Percentiles rank a stretch among this genome's conserved stretches.
These are phyloP conservation scores for Drosophila flavopinicola DNA, from an alignment of 2,888 invertebrate species.

Conservation along the genomic window DNA sequence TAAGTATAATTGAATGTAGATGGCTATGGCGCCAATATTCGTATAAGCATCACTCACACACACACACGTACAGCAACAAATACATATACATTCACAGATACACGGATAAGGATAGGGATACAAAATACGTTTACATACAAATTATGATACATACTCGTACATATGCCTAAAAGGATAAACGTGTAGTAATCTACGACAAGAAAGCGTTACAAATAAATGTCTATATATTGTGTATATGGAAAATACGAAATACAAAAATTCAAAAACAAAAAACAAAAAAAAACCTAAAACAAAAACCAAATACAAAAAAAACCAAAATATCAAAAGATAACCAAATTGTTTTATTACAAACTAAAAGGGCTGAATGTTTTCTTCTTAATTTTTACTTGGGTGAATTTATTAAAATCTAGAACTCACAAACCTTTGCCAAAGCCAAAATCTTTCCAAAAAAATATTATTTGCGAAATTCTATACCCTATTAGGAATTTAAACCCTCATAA, in stretches of 20 bases:
- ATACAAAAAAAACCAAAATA: conserved; percentile 28
- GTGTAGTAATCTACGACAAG: conserved; percentile 70
- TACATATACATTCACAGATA: conserved; percentile 13
- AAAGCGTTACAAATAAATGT: conserved; percentile 69
- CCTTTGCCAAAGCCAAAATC: too few relatives aligned
- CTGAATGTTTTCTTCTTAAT: too few relatives aligned
- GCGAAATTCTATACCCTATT: too few relatives aligned
- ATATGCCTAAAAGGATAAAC: conserved; percentile 75
- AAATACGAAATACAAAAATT: conserved; percentile 46
- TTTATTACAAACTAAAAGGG: neutral
- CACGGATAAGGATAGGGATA: conserved; percentile 26
- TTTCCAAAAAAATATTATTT: too few relatives aligned
- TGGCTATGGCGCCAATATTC: conserved; percentile 38
- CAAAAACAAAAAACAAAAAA: conserved; percentile 34
- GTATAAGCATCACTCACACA: conserved; percentile 52
- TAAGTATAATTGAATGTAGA: conserved; percentile 62
- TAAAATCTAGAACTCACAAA: too few relatives aligned
- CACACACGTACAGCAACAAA: conserved; percentile 24
- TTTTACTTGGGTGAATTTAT: too few relatives aligned
- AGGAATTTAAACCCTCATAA: too few relatives aligned
- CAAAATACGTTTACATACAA: conserved; percentile 39
- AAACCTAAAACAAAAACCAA: conserved; percentile 16
- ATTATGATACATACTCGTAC: conserved; percentile 68
- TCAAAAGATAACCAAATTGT: conserved; percentile 10
- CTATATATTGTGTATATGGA: conserved; percentile 71